Evolutionary conservation across 2,797 vertebrate species (phyloP), one percentile per base, ranked within the genome.

Genomic region (Cuculus canorus): DNA sequence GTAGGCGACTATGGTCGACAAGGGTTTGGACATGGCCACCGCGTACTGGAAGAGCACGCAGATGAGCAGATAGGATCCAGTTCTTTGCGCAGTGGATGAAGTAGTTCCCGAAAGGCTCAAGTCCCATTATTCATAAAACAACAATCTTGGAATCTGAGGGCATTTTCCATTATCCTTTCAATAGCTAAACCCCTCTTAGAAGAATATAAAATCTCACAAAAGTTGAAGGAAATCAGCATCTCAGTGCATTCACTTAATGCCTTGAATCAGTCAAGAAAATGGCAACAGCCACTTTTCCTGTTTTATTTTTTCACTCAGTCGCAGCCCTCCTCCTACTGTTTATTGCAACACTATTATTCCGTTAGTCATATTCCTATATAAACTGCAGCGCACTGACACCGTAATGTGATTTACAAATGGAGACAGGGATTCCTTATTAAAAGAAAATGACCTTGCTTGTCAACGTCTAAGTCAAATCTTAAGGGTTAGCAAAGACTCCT

Each of bases 351-450:
- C 35, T 41, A 5, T 32, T 16, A 64, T 57, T 69, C 47, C n/a
- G 1, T 10, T 6, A 64, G 56, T 11, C 65, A 68, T 73, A 91
- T 57, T 56, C 59, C 56, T 37, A 30, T 13, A 47, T 32, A 57
- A 88, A 73, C 66, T 64, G 65, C 61, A 57, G 52, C 32, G 12
- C 0, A 2, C 69, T 61, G 70, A n/a, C 68, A 12, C 68, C 17
- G 45, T 77, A 66, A 37, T 39, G n/a, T 84, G 81, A 86, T 79
- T 93, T 96, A 72, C 84, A 54, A 89, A 81, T n/a, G 48, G 43
- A 79, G 41, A 66, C 17, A 47, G 41, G 43, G 87, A 76, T 9
- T 24, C 35, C 63, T 80, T 27, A 96, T 61, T 68, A 91, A 60
- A 50, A 85, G 21, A 43, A 86, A 82, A 86, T 4, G 4, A 57